These are phyloP conservation scores for Venturia canescens DNA, from an alignment of 1,140 invertebrate genomes.

Conservation along the genomic window DNA sequence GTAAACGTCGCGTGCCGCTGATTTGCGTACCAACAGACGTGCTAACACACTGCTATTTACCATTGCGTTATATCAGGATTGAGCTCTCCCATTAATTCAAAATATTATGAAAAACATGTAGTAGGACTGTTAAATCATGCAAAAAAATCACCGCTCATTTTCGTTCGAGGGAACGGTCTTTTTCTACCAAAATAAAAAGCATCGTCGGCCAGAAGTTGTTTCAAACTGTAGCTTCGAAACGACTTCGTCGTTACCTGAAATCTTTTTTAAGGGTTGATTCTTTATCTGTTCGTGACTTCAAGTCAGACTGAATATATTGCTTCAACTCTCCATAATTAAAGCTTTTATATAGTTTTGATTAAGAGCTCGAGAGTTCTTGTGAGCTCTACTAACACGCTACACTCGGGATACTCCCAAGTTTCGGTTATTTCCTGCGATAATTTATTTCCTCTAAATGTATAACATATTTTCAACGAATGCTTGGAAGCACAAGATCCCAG, in stretches of 20 bases:
- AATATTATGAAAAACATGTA: background rate
- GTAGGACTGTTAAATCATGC: background rate
- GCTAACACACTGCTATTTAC: conserved; percentile 11
- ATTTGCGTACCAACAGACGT: conserved; percentile 60
- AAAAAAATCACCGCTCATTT: too few species aligned
- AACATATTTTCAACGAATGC: background rate
- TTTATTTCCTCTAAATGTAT: background rate
- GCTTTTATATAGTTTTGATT: background rate
- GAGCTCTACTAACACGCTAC: background rate
- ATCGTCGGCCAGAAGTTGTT: too few species aligned
- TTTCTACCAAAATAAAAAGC: too few species aligned
- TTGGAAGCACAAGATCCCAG: background rate
- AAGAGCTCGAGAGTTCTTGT: background rate
- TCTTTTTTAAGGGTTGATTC: too few species aligned
- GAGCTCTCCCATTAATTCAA: background rate
- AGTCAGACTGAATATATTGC: background rate
- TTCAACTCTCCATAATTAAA: background rate
- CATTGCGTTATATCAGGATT: conserved; percentile 18
- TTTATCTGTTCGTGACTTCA: background rate
- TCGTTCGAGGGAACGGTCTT: too few species aligned
- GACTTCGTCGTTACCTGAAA: too few species aligned
- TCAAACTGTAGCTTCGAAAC: too few species aligned
- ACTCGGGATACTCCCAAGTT: background rate
- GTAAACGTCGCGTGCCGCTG: conserved; percentile 62
- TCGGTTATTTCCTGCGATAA: background rate